Evolutionary conservation across 2,888 invertebrate species (phyloP).

Genomic region (Drosophila kuntzei): DNA sequence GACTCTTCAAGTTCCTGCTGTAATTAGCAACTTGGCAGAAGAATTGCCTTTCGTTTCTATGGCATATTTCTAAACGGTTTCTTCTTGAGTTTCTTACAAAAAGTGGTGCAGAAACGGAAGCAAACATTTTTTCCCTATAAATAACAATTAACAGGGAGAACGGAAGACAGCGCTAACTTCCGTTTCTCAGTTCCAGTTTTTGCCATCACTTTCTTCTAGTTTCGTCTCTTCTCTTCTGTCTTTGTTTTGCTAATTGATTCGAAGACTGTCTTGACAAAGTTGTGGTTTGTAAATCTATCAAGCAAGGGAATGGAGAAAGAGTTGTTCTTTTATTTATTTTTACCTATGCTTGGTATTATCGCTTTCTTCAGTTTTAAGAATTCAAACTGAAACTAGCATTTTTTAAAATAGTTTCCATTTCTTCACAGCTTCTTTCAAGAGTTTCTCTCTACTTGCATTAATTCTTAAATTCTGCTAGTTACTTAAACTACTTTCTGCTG

Average conservation of each 20-base stretch:
- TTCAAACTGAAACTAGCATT: too few species aligned
- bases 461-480: not conserved
- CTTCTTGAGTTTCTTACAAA: slow-evolving; percentile 1
- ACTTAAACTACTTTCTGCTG: not conserved
- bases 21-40: not conserved
- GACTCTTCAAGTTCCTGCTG: too few species aligned
- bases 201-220: not conserved
- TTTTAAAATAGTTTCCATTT: too few species aligned
- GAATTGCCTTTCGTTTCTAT: not conserved
- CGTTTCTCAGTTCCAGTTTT: not conserved
- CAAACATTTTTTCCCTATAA: not conserved
- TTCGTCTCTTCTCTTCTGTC: not conserved
- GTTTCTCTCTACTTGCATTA: not conserved
- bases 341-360: too few species aligned
- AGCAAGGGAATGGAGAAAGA: not conserved
- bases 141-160: not conserved
- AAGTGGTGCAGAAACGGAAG: not conserved
- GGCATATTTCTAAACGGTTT: not conserved
- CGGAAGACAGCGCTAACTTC: slow-evolving; percentile 4
- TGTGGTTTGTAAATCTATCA: not conserved
- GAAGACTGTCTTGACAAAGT: not conserved
- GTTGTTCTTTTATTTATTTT: not conserved
- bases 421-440: not conserved
- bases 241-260: not conserved
- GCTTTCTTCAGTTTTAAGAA: too few species aligned